These are phyloP conservation scores for Zootoca vivipara DNA, from an alignment of 2,113 vertebrate genomes.

Conservation along the genomic window DNA sequence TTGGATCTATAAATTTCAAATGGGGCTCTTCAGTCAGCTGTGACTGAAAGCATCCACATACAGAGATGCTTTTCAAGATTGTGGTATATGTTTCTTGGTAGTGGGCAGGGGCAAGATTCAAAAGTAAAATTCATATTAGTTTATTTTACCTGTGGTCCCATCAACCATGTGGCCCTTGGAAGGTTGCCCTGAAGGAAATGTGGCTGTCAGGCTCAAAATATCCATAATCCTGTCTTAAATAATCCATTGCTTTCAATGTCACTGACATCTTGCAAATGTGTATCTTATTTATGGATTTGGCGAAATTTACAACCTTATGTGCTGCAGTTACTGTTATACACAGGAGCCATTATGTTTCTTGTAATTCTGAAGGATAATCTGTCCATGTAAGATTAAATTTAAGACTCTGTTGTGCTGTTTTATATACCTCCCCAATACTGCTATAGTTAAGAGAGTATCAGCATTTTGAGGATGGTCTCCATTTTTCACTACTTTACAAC, in stretches of 20 bases:
- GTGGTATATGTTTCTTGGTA: not conserved
- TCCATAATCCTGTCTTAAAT: not conserved
- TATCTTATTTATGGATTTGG: not conserved
- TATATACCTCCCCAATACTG: conserved; percentile 2
- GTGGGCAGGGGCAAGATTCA: not conserved
- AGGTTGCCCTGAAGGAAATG: too few relatives aligned
- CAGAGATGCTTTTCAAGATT: not conserved
- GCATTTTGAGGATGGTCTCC: conserved; percentile 12
- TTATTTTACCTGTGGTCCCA: too few relatives aligned
- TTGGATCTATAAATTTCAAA: too few relatives aligned
- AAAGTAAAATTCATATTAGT: too few relatives aligned
- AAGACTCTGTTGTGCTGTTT: conserved; percentile 33
- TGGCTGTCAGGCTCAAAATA: too few relatives aligned
- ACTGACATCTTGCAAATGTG: not conserved
- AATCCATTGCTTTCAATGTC: not conserved
- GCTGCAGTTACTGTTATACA: not conserved
- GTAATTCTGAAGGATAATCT: not conserved
- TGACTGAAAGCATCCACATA: too few relatives aligned
- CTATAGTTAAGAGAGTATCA: conserved; percentile 4
- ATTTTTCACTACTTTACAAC: conserved; percentile 37
- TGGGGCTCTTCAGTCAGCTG: too few relatives aligned
- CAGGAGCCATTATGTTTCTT: not conserved
- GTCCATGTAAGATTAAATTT: conserved; percentile 20
- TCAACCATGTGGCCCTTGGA: too few relatives aligned
- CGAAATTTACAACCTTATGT: not conserved